phyloP scores from a whole-genome alignment of 2,797 vertebrate species.

The Menidia menidia region DNA sequence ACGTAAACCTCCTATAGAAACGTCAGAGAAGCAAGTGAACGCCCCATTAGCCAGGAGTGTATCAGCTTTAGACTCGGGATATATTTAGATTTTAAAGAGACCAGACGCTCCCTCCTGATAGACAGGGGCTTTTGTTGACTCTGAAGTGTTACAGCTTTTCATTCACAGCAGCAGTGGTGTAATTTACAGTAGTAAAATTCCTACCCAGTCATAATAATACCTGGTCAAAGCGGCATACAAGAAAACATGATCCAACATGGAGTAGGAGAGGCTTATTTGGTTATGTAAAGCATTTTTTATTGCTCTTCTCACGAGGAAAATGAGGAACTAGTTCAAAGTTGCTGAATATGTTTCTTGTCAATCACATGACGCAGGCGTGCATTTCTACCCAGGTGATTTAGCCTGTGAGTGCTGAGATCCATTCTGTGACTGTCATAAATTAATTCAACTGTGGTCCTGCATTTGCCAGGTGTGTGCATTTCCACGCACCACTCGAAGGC shows the following conservation, averaged over 20 bases:
- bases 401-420: not conserved
- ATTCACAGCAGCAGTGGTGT: not conserved
- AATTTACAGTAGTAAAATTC: not conserved
- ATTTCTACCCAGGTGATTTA: not conserved
- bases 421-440: not conserved
- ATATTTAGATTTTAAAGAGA: constrained; percentile 84
- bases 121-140: constrained; percentile 20
- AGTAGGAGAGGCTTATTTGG: not conserved
- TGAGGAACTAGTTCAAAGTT: constrained; percentile 29
- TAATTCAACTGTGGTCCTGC: not conserved
- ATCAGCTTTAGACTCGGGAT: constrained; percentile 71
- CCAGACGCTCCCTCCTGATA: constrained; percentile 28
- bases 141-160: constrained; percentile 1
- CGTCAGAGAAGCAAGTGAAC: constrained; percentile 31
- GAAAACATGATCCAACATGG: constrained; percentile 19
- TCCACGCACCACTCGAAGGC: not conserved
- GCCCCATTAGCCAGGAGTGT: constrained; percentile 54
- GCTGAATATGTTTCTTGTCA: constrained; percentile 30
- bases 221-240: not conserved
- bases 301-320: constrained; percentile 7
- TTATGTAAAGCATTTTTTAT: not conserved
- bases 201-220: too few species aligned
- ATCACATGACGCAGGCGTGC: constrained; percentile 12
- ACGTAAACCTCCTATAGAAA: not conserved
- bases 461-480: constrained; percentile 1